Base-by-base conservation (phyloP, 2,113 vertebrate species). In the Zingel zingel region DNA sequence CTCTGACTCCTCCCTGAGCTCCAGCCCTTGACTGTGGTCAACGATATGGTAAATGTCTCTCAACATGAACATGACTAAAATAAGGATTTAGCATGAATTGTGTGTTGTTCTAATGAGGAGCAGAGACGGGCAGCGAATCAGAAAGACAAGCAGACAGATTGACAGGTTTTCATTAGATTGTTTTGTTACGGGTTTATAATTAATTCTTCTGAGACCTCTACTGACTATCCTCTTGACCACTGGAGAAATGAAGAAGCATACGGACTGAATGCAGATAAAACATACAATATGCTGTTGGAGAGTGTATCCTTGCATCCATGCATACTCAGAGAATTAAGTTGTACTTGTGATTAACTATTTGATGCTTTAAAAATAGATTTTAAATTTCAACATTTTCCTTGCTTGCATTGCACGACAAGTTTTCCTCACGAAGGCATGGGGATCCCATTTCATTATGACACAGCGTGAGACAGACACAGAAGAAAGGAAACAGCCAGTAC, bases 101-200 rank as follows among this genome's bases (percentile, higher is more conserved):
- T 18, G 25, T 48, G 47, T 51, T 69, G 25, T 68, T 53, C 54
- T 84, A 86, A 89, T 77, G 39, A 88, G 87, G 27, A 51, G 11
- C 19, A n/a, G 57, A 82, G 62, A 79, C 8, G 10, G 15, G 68
- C 48, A 25, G 56, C 11, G n/a, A 74, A 65, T 75, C 74, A 73
- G 67, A 79, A 15, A 84, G 67, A 86, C 0, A 3, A 61, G 68
- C 71, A 23, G 79, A 75, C 73, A 80, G 85, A 93, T 65, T 86
- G 92, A 91, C 88, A 92, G 86, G 63, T 88, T 88, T 86, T 80
- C 79, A 88, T 85, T 84, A 56, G 48, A 78, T 27, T 89, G 86
- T 88, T 89, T 84, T 82, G 76, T 84, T 88, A 68, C 6, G 69
- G 74, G 43, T 51, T 82, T 85, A 81, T 93, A 92, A 92, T 92